Conservation (phyloP, 2,888 invertebrate species). For the Amblyteles armatorius region DNA sequence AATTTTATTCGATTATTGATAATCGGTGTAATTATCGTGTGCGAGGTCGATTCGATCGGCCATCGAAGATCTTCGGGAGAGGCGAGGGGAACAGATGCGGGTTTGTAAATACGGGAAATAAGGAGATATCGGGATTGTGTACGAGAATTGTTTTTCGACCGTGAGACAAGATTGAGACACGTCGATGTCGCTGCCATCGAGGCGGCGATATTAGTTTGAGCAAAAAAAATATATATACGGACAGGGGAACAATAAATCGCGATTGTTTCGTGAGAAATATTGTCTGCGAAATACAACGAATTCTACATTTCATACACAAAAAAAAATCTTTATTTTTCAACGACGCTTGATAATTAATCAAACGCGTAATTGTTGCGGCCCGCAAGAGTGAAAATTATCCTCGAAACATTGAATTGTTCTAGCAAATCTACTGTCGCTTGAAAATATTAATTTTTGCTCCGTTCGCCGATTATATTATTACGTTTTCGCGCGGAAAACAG, state of each 20-base stretch:
- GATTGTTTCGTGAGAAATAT: neutral
- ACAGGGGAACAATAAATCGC: neutral
- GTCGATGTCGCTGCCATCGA: slow-evolving; percentile 13
- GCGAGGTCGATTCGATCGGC: neutral
- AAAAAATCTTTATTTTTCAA: neutral
- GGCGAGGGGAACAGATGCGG: neutral
- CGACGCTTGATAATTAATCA: neutral
- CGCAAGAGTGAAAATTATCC: neutral
- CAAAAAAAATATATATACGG: neutral
- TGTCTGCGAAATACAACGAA: too few relatives aligned
- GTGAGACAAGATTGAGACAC: slow-evolving; percentile 7
- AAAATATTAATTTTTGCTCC: neutral
- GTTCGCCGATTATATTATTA: neutral
- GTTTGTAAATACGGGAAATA: slow-evolving; percentile 1
- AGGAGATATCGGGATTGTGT: slow-evolving; percentile 5
- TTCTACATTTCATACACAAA: too few relatives aligned
- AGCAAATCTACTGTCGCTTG: too few relatives aligned
- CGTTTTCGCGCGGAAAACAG: neutral
- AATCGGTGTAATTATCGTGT: neutral
- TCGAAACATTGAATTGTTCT: too few relatives aligned
- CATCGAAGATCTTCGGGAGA: neutral
- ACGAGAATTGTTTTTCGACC: slow-evolving; percentile 26
- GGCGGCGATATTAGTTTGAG: neutral
- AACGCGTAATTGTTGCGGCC: neutral
- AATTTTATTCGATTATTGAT: neutral